Conservation (phyloP, 2,113 vertebrate genomes). For the Oncorhynchus mykiss region DNA sequence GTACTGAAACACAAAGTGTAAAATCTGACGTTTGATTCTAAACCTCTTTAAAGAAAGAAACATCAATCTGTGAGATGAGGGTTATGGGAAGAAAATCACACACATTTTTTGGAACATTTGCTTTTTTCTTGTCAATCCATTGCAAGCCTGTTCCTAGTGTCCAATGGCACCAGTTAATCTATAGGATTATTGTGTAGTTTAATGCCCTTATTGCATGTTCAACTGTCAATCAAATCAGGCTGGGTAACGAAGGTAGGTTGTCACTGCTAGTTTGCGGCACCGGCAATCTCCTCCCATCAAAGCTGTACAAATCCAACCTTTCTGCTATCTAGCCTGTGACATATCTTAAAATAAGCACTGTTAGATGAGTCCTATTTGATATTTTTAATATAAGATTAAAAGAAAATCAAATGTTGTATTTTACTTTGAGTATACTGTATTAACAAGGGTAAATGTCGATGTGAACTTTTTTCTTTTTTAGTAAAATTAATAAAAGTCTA, state of each 20-base stretch:
- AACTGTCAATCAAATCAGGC: constrained; percentile 65
- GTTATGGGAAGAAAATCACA: constrained; percentile 25
- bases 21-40: constrained; percentile 53
- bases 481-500: constrained; percentile 76
- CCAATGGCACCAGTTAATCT: constrained; percentile 64
- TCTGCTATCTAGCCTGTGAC: constrained; percentile 70
- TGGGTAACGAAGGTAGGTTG: constrained; percentile 55
- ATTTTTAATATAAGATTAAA: constrained; percentile 80
- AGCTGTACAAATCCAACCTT: constrained; percentile 61
- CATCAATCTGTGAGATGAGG: constrained; percentile 43
- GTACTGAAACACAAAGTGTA: constrained; percentile 37
- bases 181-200: constrained; percentile 64
- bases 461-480: constrained; percentile 72
- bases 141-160: constrained; percentile 67
- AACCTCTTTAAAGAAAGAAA: constrained; percentile 49
- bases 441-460: constrained; percentile 75
- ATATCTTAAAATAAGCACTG: constrained; percentile 73
- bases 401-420: constrained; percentile 72
- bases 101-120: constrained; percentile 51
- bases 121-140: constrained; percentile 58
- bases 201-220: constrained; percentile 74
- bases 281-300: constrained; percentile 21
- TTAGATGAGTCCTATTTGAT: constrained; percentile 76
- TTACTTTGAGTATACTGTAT: constrained; percentile 77
- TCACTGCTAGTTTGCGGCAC: constrained; percentile 35